Conservation (phyloP, 2,797 vertebrate genomes). For the Pangasius macronema region DNA sequence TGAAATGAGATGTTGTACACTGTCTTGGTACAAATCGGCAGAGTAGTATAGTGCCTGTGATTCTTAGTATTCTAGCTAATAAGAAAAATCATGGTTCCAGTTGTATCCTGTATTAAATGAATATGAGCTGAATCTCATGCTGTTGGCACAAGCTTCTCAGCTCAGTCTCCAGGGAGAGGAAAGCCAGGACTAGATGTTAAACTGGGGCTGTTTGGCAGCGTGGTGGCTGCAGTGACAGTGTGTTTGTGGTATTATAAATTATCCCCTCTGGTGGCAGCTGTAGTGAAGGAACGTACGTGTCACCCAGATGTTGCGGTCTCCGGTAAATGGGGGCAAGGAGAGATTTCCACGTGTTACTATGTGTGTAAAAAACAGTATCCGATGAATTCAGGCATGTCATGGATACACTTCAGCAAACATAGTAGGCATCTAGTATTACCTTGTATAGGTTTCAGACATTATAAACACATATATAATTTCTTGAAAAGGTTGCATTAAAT, state of each 20-base stretch:
- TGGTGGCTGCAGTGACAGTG: constrained; percentile 56
- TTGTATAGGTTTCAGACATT: background rate
- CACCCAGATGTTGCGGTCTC: no score
- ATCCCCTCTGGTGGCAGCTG: constrained; percentile 47
- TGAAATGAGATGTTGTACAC: constrained; percentile 23
- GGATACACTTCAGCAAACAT: background rate
- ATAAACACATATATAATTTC: background rate
- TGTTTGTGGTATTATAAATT: constrained; percentile 66
- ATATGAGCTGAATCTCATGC: constrained; percentile 21
- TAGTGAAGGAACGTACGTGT: constrained; percentile 46
- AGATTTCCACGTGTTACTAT: no score
- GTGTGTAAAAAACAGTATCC: no score
- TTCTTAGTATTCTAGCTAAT: background rate
- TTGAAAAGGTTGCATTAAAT: background rate
- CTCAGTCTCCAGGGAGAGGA: constrained; percentile 34
- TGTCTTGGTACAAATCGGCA: background rate
- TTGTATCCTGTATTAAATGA: constrained; percentile 27
- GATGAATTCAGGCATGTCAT: background rate
- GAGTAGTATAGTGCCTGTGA: background rate
- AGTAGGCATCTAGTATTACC: background rate
- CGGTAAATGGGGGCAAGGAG: no score
- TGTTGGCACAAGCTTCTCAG: constrained; percentile 32
- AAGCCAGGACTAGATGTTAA: constrained; percentile 46
- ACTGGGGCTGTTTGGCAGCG: constrained; percentile 50
- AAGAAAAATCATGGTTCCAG: background rate